Evolutionary conservation across 2,797 vertebrate genomes (phyloP).

Genomic region (Paratrypauchen microcephalus): DNA sequence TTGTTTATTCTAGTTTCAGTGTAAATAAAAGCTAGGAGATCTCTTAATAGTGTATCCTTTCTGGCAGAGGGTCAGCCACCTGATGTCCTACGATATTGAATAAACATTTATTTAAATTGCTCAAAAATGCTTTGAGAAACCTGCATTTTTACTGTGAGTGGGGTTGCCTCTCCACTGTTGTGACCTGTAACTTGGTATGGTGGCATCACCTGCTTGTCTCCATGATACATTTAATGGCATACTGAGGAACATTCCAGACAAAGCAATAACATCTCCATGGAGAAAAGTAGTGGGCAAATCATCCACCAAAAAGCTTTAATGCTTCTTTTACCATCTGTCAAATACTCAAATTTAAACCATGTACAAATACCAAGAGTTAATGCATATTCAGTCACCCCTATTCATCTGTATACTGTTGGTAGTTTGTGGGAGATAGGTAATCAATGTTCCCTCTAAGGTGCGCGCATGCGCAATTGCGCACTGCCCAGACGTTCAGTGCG

Average conservation of each 20-base stretch:
- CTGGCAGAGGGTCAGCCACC: no score
- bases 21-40: neutral
- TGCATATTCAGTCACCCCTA: neutral
- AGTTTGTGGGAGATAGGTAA: no score
- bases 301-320: neutral
- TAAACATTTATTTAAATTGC: neutral
- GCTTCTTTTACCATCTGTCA: neutral
- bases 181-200: neutral
- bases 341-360: neutral
- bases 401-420: no score
- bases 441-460: no score
- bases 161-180: neutral
- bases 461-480: no score
- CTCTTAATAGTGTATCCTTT: neutral
- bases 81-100: neutral
- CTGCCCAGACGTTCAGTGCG: no score
- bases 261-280: neutral
- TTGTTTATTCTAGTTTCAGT: neutral
- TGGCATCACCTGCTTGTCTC: neutral
- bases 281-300: neutral
- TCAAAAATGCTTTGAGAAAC: neutral
- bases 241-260: neutral
- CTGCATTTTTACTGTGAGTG: no score
- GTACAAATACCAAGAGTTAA: neutral
- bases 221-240: neutral